A percentile compares a stretch with the other conserved stretches of the same genome.
These are phyloP conservation scores for Coleophora flavipennella DNA, from an alignment of 2,888 invertebrate species.

Conservation along the genomic window DNA sequence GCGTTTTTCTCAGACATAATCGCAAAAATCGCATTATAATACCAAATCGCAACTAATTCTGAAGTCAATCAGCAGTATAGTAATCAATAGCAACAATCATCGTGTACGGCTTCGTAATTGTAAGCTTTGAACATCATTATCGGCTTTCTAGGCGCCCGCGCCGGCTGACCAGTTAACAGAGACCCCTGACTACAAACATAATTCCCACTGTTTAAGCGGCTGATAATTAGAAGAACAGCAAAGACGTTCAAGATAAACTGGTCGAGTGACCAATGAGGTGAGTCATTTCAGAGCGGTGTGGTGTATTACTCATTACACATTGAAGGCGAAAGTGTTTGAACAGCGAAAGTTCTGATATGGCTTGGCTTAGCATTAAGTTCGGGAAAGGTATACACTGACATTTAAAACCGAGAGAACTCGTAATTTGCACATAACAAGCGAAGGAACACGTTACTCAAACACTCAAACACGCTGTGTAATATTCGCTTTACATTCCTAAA, in stretches of 20 bases:
- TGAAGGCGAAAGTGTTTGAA: constrained; percentile 53
- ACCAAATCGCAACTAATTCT: too few species aligned
- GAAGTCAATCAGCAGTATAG: neutral
- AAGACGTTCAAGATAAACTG: constrained; percentile 7
- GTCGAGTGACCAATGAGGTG: constrained; percentile 31
- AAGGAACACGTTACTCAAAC: too few species aligned
- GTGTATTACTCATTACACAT: constrained; percentile 24
- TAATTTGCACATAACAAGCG: too few species aligned
- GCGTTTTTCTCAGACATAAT: too few species aligned
- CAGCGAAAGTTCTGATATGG: constrained; percentile 43
- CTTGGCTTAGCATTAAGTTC: constrained; percentile 7
- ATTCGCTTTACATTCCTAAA: too few species aligned
- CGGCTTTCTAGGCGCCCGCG: constrained; percentile 18
- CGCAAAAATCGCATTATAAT: too few species aligned
- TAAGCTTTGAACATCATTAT: constrained; percentile 6
- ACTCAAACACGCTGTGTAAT: too few species aligned
- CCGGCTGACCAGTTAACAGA: constrained; percentile 8
- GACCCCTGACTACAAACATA: constrained; percentile 9
- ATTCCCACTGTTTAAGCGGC: constrained; percentile 7
- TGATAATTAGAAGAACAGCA: neutral
- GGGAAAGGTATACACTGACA: constrained; percentile 31
- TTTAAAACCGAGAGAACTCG: constrained; percentile 5
- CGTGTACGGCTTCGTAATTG: neutral
- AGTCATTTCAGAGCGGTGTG: constrained; percentile 24
- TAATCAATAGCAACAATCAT: constrained; percentile 1